Conservation (phyloP, 2,888 invertebrate genomes). For the Nasonovia ribisnigri region DNA sequence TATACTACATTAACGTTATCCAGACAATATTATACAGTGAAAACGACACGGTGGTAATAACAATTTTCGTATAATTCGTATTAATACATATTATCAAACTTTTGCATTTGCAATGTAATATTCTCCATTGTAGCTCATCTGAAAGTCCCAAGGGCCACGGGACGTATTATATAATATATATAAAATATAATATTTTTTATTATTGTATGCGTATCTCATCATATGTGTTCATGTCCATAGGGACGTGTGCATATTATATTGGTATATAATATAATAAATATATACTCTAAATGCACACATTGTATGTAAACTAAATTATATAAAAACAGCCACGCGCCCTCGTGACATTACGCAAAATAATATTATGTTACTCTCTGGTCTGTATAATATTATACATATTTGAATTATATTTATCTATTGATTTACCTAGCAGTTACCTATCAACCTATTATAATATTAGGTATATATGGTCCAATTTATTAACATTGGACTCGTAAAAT, state of each 20-base stretch:
- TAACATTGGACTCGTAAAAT: no score
- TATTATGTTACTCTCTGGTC: not conserved
- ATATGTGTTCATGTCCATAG: not conserved
- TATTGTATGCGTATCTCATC: not conserved
- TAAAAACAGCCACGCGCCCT: not conserved
- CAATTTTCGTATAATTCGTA: not conserved
- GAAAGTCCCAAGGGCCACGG: not conserved
- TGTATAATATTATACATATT: not conserved
- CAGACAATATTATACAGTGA: not conserved
- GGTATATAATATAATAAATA: not conserved
- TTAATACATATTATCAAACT: not conserved
- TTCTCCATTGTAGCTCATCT: not conserved
- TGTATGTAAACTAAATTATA: not conserved
- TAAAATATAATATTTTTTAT: not conserved
- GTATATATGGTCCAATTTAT: no score
- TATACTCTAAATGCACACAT: not conserved
- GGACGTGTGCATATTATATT: not conserved
- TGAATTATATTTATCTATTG: no score
- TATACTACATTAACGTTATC: not conserved
- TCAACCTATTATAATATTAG: no score
- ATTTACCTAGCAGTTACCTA: no score
- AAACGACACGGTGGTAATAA: not conserved
- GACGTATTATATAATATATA: not conserved
- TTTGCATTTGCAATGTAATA: not conserved
- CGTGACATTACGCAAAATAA: not conserved